A percentile compares a stretch with the other conserved stretches of the same genome.
Evolutionary conservation across 2,888 invertebrate species (phyloP).

Genomic region (Serrognathus titanus): DNA sequence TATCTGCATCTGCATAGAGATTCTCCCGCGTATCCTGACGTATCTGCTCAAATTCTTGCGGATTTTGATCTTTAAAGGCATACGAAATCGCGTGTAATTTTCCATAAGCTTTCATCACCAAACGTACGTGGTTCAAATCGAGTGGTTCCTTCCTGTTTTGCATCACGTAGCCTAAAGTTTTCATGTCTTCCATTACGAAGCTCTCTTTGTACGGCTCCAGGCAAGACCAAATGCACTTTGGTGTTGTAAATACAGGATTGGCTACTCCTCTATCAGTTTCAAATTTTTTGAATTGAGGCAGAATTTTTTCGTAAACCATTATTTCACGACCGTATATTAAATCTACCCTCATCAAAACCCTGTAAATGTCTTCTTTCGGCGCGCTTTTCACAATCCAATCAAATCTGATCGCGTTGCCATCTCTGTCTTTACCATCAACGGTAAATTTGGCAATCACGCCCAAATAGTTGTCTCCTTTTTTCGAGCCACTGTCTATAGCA

Average conservation of each 20-base stretch:
- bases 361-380: conserved; percentile 24
- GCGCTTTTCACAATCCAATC: conserved; percentile 35
- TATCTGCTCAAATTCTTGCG: conserved; percentile 19
- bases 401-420: conserved; percentile 16
- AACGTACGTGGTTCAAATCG: conserved; percentile 31
- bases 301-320: conserved; percentile 30
- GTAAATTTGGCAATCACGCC: conserved; percentile 16
- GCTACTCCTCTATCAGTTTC: conserved; percentile 23
- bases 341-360: conserved; percentile 28
- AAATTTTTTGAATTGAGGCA: conserved; percentile 29
- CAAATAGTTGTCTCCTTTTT: conserved; percentile 8
- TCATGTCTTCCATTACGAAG: conserved; percentile 32
- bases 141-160: conserved; percentile 23
- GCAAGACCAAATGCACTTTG: conserved; percentile 21
- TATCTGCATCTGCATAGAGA: too few species aligned
- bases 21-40: conserved; percentile 1
- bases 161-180: conserved; percentile 28
- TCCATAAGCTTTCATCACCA: conserved; percentile 33
- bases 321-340: conserved; percentile 32
- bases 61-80: conserved; percentile 29
- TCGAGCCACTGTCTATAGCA: neutral
- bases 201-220: conserved; percentile 25
- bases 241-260: conserved; percentile 19
- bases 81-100: conserved; percentile 35
- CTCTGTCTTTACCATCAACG: conserved; percentile 15